A percentile compares a stretch with the other conserved stretches of the same genome.
These are phyloP conservation scores for Equus przewalskii DNA, from an alignment of 2,113 vertebrate genomes.

Conservation along the genomic window DNA sequence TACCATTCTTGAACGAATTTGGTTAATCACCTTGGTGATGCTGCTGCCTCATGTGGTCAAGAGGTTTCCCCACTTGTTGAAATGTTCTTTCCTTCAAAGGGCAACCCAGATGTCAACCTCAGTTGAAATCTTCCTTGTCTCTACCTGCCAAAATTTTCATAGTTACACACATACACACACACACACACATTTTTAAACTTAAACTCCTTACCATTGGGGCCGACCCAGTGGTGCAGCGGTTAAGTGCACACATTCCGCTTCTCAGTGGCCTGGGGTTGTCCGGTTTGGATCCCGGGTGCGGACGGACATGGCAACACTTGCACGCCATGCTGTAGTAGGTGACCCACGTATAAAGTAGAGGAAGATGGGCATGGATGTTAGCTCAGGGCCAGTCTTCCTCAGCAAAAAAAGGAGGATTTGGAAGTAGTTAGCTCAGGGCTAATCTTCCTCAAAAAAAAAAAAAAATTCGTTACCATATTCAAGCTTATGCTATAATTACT, in stretches of 20 bases:
- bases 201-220: not conserved
- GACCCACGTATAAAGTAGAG: too few relatives aligned
- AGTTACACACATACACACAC: not conserved
- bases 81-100: slow-evolving; percentile 7
- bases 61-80: not conserved
- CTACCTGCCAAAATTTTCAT: not conserved
- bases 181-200: not conserved
- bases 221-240: too few relatives aligned
- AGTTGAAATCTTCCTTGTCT: not conserved
- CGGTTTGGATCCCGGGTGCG: too few relatives aligned
- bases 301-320: too few relatives aligned
- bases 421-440: too few relatives aligned
- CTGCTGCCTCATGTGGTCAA: not conserved
- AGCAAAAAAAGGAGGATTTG: too few relatives aligned
- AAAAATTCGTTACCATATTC: not conserved
- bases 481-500: not conserved
- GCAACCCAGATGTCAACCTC: not conserved
- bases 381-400: too few relatives aligned
- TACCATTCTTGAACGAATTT: not conserved
- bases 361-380: too few relatives aligned
- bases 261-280: too few relatives aligned
- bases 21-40: not conserved
- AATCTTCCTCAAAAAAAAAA: too few relatives aligned
- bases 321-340: too few relatives aligned
- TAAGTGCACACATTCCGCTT: too few relatives aligned